These are phyloP conservation scores for Lepidurus apus DNA, from an alignment of 1,140 invertebrate species.

Conservation along the genomic window DNA sequence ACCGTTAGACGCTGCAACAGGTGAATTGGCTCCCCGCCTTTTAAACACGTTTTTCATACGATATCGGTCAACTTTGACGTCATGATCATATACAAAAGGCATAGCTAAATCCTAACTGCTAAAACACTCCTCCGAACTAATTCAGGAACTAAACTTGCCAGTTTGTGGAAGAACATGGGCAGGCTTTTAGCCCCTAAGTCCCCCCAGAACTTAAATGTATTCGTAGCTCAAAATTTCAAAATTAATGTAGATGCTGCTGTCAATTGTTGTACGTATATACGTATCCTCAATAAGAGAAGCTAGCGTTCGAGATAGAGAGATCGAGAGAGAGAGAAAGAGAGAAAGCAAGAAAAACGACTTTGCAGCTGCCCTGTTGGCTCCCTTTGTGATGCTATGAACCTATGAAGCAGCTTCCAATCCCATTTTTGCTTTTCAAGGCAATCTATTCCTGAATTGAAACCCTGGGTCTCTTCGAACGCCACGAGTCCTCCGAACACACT, in stretches of 20 bases:
- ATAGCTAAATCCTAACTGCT: too few species aligned
- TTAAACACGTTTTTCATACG: neutral
- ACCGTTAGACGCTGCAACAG: constrained; percentile 20
- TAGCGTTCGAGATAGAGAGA: too few species aligned
- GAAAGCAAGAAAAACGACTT: neutral
- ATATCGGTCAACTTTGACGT: neutral
- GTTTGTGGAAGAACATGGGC: neutral
- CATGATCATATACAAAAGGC: neutral
- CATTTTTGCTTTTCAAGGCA: constrained; percentile 6
- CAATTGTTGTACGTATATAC: neutral
- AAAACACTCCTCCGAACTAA: neutral
- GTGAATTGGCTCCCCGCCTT: neutral
- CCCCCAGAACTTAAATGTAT: neutral
- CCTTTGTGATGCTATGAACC: neutral
- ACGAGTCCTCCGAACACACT: neutral
- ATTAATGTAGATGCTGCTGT: neutral
- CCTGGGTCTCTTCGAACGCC: neutral
- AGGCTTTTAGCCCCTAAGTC: neutral
- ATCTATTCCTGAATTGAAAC: constrained; percentile 16
- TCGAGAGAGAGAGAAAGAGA: too few species aligned
- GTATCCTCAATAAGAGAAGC: neutral
- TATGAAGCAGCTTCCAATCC: neutral
- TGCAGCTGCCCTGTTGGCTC: neutral
- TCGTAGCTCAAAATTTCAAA: neutral
- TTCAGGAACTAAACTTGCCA: neutral